A percentile compares a stretch with the other conserved stretches of the same genome.
Evolutionary conservation across 2,888 invertebrate species (phyloP).

Genomic region (Chrysopilus asiliformis): DNA sequence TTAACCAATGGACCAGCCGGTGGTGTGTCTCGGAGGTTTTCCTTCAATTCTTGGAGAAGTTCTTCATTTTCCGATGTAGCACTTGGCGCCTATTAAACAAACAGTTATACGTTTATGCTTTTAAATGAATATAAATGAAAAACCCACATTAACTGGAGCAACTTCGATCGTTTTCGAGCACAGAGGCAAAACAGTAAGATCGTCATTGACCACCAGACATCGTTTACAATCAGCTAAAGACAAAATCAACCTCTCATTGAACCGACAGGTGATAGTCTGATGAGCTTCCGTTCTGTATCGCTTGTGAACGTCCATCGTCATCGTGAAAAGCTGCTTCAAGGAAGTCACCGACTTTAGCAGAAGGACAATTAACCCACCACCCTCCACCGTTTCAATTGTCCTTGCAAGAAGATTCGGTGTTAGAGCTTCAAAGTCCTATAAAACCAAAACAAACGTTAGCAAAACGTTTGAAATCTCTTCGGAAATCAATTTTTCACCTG

Average conservation of each 20-base stretch:
- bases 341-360: constrained; percentile 76
- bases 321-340: constrained; percentile 84
- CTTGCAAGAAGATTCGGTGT: constrained; percentile 94
- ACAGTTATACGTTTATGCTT: too few species aligned
- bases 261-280: constrained; percentile 78
- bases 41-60: constrained; percentile 62
- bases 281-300: constrained; percentile 86
- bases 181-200: constrained; percentile 79
- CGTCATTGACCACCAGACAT: constrained; percentile 90
- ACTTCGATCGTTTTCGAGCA: constrained; percentile 79
- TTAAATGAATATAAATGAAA: too few species aligned
- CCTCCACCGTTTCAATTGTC: constrained; percentile 96
- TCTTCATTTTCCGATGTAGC: constrained; percentile 36
- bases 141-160: constrained; percentile 47
- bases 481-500: constrained; percentile 36
- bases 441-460: background rate
- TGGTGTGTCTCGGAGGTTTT: constrained; percentile 76
- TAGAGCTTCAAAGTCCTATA: constrained; percentile 84
- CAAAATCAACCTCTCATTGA: constrained; percentile 91
- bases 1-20: constrained; percentile 81
- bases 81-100: too few species aligned
- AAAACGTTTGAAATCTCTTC: background rate
- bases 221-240: constrained; percentile 77
- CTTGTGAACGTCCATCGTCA: constrained; percentile 98
- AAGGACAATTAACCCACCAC: constrained; percentile 85